Conservation (phyloP, 1,140 invertebrate genomes). For the Cydia strobilella region DNA sequence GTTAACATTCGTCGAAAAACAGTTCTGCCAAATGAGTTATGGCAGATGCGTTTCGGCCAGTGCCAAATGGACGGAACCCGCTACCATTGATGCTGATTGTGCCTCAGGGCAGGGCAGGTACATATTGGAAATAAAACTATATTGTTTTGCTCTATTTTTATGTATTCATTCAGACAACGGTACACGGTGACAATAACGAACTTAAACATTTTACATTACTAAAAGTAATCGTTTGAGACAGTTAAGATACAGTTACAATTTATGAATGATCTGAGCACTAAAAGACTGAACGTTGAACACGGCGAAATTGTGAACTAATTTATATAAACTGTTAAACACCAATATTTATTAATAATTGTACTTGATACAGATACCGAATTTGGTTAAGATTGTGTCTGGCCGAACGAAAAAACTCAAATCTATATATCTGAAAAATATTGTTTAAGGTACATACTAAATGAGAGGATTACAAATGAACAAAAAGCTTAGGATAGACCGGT, state of each 20-base stretch:
- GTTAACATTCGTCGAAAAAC: too few relatives aligned
- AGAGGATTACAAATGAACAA: neutral
- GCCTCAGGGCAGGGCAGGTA: too few relatives aligned
- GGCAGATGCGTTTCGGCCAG: too few relatives aligned
- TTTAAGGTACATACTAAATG: too few relatives aligned
- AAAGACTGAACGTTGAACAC: constrained; percentile 52
- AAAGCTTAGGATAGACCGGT: neutral
- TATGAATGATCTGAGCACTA: constrained; percentile 59
- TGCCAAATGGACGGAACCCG: too few relatives aligned
- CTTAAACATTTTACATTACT: constrained; percentile 64
- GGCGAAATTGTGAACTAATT: constrained; percentile 56
- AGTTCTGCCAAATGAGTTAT: too few relatives aligned
- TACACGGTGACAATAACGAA: constrained; percentile 78
- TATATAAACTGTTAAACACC: constrained; percentile 50
- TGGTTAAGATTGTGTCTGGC: constrained; percentile 36
- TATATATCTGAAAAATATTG: neutral
- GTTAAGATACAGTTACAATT: constrained; percentile 54
- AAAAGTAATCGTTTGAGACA: constrained; percentile 61
- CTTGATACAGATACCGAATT: constrained; percentile 50
- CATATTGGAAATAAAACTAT: constrained; percentile 60
- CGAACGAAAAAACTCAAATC: constrained; percentile 11
- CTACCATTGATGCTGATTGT: too few relatives aligned
- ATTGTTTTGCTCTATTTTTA: constrained; percentile 70
- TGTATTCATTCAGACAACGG: constrained; percentile 77
- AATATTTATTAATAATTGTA: constrained; percentile 55